Base-by-base conservation (phyloP, 2,113 vertebrate genomes). In the Himantopus leucocephalus region DNA sequence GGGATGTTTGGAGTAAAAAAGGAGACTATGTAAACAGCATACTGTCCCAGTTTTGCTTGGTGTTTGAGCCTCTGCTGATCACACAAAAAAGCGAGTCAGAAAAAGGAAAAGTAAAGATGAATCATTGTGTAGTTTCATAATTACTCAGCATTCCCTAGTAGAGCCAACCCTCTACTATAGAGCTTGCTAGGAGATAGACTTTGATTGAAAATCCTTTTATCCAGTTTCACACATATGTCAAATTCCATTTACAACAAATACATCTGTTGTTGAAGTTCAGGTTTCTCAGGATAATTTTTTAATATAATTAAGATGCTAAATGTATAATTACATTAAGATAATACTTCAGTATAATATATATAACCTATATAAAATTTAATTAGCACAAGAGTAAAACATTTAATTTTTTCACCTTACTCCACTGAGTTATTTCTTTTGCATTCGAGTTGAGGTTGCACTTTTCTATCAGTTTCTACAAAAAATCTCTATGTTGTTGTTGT, bases 1-100 rank as follows among this genome's bases (percentile, higher is more conserved):
- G 95, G 76, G 84, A 94, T 91, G 71, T 93, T 88, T 79, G 47
- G 76, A 66, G 64, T 92, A 73, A 59, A 88, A 92, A 77, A 35
- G 77, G 53, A 85, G 56, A 62, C 47, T 71, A 7, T 70, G 32
- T 72, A 86, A 90, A 78, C 12, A 60, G 79, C 17, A 3, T 72
- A 27, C 41, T 86, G 34, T 73, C 45, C 37, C 47, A 53, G 1
- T 37, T 86, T 80, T 18, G 12, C 53, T 55, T 86, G 68, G 48
- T 90, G 30, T 62, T 92, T 48, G 52, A 89, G 56, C 47, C 26
- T 78, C 41, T 35, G 4, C 29, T 74, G 12, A 6, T 90, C 64
- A 76, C 58, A 34, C 45, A 77, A 77, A 47, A 50, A 16, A 58
- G 48, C 7, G 53, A 90, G n/a, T 93, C 71, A 89, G 90, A 70